phyloP scores from a whole-genome alignment of 1,140 invertebrate species.

The Leucophenga varia region DNA sequence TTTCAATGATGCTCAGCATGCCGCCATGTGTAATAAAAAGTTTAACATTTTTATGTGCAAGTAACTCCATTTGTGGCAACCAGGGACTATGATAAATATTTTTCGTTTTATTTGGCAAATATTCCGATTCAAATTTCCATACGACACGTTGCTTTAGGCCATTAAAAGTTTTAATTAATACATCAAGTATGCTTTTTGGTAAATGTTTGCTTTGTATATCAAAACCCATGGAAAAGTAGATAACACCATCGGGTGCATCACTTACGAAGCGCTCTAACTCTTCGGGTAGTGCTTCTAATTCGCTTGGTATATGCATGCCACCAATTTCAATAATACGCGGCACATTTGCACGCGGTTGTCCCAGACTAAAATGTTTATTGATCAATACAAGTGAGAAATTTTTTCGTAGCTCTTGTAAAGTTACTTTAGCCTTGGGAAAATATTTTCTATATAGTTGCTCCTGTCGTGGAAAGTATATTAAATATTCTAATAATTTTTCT shows the following conservation, averaged over 20 bases:
- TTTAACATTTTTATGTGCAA: constrained; percentile 69
- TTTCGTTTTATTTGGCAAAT: constrained; percentile 56
- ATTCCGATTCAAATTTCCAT: constrained; percentile 68
- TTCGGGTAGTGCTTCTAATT: constrained; percentile 42
- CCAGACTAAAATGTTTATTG: constrained; percentile 41
- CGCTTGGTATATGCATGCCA: constrained; percentile 58
- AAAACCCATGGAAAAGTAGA: constrained; percentile 65
- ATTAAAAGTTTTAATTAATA: constrained; percentile 60
- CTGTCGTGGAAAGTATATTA: constrained; percentile 16
- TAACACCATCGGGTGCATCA: constrained; percentile 59
- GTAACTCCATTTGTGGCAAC: constrained; percentile 70
- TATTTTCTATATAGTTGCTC: constrained; percentile 22
- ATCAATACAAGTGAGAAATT: constrained; percentile 33
- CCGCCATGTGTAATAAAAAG: constrained; percentile 74
- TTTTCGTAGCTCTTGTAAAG: constrained; percentile 21
- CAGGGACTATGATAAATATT: constrained; percentile 67
- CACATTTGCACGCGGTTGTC: constrained; percentile 28
- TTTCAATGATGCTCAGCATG: constrained; percentile 69
- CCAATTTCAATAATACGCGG: constrained; percentile 36
- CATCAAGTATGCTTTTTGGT: constrained; percentile 57
- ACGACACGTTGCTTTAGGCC: constrained; percentile 63
- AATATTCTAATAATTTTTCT: constrained; percentile 25
- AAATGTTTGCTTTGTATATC: constrained; percentile 61
- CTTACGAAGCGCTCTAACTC: constrained; percentile 59
- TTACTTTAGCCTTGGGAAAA: constrained; percentile 25